Evolutionary conservation across 2,113 vertebrate genomes (phyloP).

Genomic region (Ameiurus melas): DNA sequence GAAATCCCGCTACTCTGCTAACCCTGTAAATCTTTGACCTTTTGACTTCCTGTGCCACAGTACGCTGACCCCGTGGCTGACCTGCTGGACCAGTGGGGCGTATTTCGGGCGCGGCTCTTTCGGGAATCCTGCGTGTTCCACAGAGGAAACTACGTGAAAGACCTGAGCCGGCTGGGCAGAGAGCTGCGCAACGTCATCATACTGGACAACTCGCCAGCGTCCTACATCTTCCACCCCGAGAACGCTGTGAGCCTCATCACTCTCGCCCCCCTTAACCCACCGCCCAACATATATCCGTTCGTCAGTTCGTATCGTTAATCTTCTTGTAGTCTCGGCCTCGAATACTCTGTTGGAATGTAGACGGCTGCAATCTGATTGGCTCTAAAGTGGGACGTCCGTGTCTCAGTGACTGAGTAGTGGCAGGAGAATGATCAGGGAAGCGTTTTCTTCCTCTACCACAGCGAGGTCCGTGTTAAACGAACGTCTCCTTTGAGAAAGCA

Average conservation of each 20-base stretch:
- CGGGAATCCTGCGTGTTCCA: conserved; percentile 98
- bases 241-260: conserved; percentile 82
- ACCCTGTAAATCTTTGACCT: neutral
- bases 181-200: conserved; percentile 97
- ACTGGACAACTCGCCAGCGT: conserved; percentile 96
- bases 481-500: too few relatives aligned
- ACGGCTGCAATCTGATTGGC: neutral
- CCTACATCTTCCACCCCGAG: conserved; percentile 99
- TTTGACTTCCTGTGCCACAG: conserved; percentile 65
- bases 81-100: conserved; percentile 96
- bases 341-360: neutral
- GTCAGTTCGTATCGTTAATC: neutral
- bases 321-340: neutral
- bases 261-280: neutral
- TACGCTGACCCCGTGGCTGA: conserved; percentile 98
- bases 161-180: conserved; percentile 93
- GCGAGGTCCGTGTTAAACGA: too few relatives aligned
- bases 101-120: conserved; percentile 94
- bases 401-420: too few relatives aligned
- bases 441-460: neutral
- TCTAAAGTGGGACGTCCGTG: neutral
- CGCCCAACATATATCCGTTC: neutral
- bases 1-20: neutral
- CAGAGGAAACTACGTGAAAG: conserved; percentile 97
- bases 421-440: too few relatives aligned